Base-by-base conservation (phyloP, 2,113 vertebrate genomes). In the Paradisaea rubra region DNA sequence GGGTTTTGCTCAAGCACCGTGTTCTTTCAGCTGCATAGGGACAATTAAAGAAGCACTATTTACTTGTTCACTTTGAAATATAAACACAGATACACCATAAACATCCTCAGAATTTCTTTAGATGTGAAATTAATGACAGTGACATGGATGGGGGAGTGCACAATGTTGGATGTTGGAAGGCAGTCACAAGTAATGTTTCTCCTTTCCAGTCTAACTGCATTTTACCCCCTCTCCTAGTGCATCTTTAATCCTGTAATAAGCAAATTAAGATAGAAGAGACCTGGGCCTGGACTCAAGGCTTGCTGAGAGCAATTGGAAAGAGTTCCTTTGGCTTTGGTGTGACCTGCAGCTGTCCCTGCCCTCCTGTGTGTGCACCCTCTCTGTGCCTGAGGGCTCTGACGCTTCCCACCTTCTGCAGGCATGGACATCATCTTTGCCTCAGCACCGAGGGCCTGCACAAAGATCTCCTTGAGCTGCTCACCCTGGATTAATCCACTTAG, bases 361-460 rank as follows among this genome's bases (percentile, higher is more conserved):
- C 35, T 39, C 10, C 25, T 0, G 0, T 77, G 53, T 22, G 5
- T 0, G 1, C 23, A 24, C 4, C 33, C 25, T 30, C 33, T 16
- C 44, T 39, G 28, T 25, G 41, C 8, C 52, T 45, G 47, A 25
- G 1, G 0, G 61, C 69, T 47, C 56, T 57, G 42, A 44, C 11
- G 37, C 45, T 37, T 66, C 31, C 24, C 9, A 53, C 24, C 28
- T 73, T 86, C 77, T 89, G 35, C 61, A 84, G 60, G 20, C 16
- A 15, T 3, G 44, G 69, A 28, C 0, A 1, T 18, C 17, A 10
- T 8, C 49, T 65, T 76, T 3, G 3, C 13, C 23, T 42, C 37
- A 54, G 19, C 15, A 13, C n/a, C 2, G 1, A 31, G n/a, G 50
- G 69, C 8, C 8, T 59, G 47, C 20, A 52, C 66, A 86, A 31